These are phyloP conservation scores for Euproctis similis DNA, from an alignment of 2,888 invertebrate genomes.

Conservation along the genomic window DNA sequence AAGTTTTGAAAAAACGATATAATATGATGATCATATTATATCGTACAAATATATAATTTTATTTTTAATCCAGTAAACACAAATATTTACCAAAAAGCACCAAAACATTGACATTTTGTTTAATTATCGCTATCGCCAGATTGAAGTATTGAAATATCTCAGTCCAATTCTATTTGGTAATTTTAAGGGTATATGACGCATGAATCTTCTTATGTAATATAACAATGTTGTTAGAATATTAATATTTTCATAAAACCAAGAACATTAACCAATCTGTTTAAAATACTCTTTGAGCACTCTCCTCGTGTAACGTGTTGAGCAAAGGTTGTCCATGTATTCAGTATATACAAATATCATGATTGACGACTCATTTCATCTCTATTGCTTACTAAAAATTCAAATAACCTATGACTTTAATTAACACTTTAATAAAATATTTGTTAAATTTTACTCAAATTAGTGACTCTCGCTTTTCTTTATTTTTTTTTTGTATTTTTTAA, in stretches of 20 bases:
- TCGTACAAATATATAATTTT: too few relatives aligned
- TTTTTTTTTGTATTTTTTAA: slow-evolving; percentile 19
- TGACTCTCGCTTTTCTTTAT: slow-evolving; percentile 25
- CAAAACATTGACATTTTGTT: too few relatives aligned
- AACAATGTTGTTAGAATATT: too few relatives aligned
- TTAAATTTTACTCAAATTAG: slow-evolving; percentile 36
- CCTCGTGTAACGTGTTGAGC: slow-evolving; percentile 8
- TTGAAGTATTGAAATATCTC: too few relatives aligned
- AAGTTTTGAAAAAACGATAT: too few relatives aligned
- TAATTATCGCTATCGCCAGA: too few relatives aligned
- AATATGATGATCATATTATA: too few relatives aligned
- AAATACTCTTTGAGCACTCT: slow-evolving; percentile 15
- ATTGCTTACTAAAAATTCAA: slow-evolving; percentile 34
- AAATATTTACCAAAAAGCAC: too few relatives aligned
- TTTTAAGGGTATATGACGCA: too few relatives aligned
- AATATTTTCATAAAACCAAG: neutral
- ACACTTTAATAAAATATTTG: slow-evolving; percentile 41
- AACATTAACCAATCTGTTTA: slow-evolving; percentile 3
- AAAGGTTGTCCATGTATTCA: slow-evolving; percentile 29
- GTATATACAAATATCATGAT: slow-evolving; percentile 40
- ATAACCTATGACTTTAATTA: slow-evolving; percentile 45
- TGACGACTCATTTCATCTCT: slow-evolving; percentile 39
- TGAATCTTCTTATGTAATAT: too few relatives aligned
- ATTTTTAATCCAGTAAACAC: too few relatives aligned
- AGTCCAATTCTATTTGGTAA: too few relatives aligned